Conservation (phyloP, 2,113 vertebrate species). For the Microtus ochrogaster region DNA sequence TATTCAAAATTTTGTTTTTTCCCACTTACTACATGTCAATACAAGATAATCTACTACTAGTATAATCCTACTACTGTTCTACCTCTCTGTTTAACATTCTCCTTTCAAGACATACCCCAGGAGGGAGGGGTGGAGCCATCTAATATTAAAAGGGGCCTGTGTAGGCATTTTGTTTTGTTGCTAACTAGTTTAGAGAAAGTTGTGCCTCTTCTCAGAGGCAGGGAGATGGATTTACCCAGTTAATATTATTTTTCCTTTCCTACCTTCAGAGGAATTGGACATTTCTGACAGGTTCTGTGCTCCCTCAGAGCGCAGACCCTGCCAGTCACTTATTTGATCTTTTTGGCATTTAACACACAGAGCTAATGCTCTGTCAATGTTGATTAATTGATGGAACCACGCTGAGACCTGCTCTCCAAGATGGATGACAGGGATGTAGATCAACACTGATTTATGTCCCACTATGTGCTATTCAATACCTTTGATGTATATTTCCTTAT, state of each 20-base stretch:
- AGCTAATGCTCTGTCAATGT: not conserved
- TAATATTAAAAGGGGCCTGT: not conserved
- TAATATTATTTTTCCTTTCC: slow-evolving; percentile 15
- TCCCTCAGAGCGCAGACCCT: not conserved
- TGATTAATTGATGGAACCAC: not conserved
- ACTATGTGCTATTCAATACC: not conserved
- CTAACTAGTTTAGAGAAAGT: not conserved
- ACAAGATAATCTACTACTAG: too few species aligned
- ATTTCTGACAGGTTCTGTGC: not conserved
- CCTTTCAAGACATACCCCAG: not conserved
- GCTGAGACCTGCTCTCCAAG: not conserved
- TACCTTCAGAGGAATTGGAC: not conserved
- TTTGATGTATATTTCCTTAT: not conserved
- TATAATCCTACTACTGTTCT: not conserved
- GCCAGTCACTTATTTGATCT: not conserved
- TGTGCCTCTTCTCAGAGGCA: not conserved
- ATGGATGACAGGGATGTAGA: not conserved
- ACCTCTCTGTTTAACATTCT: not conserved
- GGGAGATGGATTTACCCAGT: not conserved
- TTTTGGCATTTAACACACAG: not conserved
- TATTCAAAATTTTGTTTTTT: not conserved
- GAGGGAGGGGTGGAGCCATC: not conserved
- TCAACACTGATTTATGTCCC: not conserved
- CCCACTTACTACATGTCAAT: not conserved
- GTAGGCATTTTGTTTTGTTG: not conserved